Base-by-base conservation (phyloP, 2,797 vertebrate genomes). In the Sebastes nivosus region DNA sequence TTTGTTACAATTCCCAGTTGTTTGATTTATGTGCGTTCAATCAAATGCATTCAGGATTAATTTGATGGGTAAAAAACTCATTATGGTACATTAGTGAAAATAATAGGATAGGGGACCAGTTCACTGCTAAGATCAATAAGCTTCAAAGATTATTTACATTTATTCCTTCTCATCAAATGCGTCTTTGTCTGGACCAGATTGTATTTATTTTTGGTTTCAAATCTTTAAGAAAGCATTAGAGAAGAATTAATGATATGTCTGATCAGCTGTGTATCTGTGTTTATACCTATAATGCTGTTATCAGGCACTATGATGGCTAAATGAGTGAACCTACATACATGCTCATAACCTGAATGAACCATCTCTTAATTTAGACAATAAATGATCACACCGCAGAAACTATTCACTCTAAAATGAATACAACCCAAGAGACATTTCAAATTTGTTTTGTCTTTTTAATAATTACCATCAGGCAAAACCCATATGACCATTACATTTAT, bases 401-500 rank as follows among this genome's bases (percentile, higher is more conserved):
- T 10, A 14, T 22, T 50, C 8, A 0, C 22, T 36, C 8, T 24
- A 29, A 75, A 78, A 70, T 55, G 14, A 82, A 66, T 2, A 69
- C 16, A 24, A n/a, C 12, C 4, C 6, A 4, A 50, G 30, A 57
- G 6, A 55, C 2, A 0, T 32, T n/a, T 73, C 27, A 80, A 66
- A 66, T 80, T 81, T 72, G 64, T 87, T 84, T 92, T 82, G 86
- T 94, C 81, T 94, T 92, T 96, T 95, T 96, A 95, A 95, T 96
- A 92, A 94, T 94, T 90, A 95, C 93, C 82, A 87, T 95, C 94
- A 95, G 94, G 93, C 93, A 95, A 95, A 94, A 93, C 90, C 93
- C 94, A 93, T 93, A 91, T 91, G 89, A 95, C 91, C 93, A 89
- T 92, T 95, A 95, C 95, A 95, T 95, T 92, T 93, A 95, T 94